Base-by-base conservation (phyloP, 2,888 invertebrate genomes). In the Pterobdella sp. region DNA sequence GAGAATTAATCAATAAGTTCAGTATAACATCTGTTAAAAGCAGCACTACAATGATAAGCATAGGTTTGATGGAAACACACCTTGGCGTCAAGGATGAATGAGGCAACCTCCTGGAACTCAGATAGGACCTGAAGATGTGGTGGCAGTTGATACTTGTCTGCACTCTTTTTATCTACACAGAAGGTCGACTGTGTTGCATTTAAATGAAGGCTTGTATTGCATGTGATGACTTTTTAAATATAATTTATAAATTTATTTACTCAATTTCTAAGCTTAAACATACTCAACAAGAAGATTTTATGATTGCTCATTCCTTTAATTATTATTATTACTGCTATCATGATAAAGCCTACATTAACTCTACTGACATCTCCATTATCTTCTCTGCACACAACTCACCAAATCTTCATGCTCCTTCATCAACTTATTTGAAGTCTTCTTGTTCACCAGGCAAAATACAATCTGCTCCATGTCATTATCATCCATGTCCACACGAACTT, bases 341-440 rank as follows among this genome's bases (percentile, higher is more conserved):
- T 73, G 7, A 73, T 37, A 72, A 10, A 14, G 14, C 31, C 14
- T 18, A 34, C n/a, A 29, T 22, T 0, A 71, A 22, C 18, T 0
- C 2, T 26, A 34, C 32, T 71, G 26, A 35, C 4, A 10, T 35
- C 22, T 10, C 2, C 32, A 72, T 29, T 26, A 67, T 36, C 32
- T 26, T 42, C 26, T 22, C 34, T 66, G n/a, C 14, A 42, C 0
- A 52, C 52, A n/a, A 79, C 82, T 78, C 74, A 85, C 91, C 86
- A 98, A 86, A 85, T 98, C 97, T 79, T 91, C 90, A 88, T 93
- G 91, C 80, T 97, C 97, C 85, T 94, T 94, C 49, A 90, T 88
- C 52, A 94, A 86, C 79, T 90, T 90, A 0, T 88, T 85, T 73
- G 92, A 91, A 52, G 91, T 88, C 84, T 93, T 94, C 84, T 94